These are phyloP conservation scores for Arctocebus calabarensis DNA, from an alignment of 2,797 vertebrate genomes.

Conservation along the genomic window DNA sequence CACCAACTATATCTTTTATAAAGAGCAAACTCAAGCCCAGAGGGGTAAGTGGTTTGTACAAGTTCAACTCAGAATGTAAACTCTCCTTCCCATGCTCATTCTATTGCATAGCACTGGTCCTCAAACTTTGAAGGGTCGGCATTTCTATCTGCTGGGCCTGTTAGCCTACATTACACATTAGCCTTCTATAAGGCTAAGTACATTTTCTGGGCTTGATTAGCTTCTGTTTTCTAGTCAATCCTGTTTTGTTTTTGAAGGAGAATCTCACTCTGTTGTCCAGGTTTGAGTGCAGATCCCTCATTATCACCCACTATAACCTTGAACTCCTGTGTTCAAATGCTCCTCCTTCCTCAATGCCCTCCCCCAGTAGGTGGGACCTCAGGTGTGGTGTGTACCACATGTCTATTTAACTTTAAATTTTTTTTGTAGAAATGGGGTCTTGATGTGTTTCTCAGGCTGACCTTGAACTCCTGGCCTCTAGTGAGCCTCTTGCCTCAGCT, in stretches of 20 bases:
- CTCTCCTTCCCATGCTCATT: neutral
- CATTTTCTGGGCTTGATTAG: neutral
- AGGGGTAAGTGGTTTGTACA: neutral
- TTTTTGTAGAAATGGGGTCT: neutral
- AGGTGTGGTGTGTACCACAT: neutral
- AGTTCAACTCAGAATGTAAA: conserved; percentile 9
- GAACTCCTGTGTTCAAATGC: neutral
- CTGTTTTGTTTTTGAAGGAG: neutral
- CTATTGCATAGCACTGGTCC: neutral
- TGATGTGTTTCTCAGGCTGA: neutral
- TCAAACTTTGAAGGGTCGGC: neutral
- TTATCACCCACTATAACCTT: neutral
- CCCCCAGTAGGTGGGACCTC: neutral
- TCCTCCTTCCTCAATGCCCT: neutral
- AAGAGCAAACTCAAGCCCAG: neutral
- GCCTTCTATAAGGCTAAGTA: no score
- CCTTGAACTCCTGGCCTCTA: neutral
- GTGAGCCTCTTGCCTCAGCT: neutral
- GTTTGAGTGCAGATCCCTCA: neutral
- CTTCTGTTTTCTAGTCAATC: neutral
- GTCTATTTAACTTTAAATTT: neutral
- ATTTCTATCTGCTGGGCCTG: neutral
- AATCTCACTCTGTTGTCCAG: neutral
- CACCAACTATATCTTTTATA: neutral
- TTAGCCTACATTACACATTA: neutral